Evolutionary conservation across 2,797 vertebrate genomes (phyloP).

Genomic region (Lepus oiostolus): DNA sequence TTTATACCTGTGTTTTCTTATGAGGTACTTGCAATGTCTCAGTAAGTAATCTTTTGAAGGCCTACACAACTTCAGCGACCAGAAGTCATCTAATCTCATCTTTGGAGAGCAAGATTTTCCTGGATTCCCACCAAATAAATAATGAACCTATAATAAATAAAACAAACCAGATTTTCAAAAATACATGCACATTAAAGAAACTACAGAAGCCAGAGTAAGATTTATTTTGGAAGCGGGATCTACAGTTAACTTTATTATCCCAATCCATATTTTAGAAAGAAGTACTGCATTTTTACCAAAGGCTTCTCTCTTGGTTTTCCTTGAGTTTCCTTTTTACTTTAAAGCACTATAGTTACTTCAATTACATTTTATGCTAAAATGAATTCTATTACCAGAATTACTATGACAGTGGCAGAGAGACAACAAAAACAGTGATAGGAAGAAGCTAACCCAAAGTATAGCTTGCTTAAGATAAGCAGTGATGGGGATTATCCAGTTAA

Average conservation of each 20-base stretch:
- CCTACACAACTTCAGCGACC: slow-evolving; percentile 98
- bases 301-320: slow-evolving; percentile 34
- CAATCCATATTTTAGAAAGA: not conserved
- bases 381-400: not conserved
- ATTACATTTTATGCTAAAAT: slow-evolving; percentile 27
- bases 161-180: slow-evolving; percentile 58
- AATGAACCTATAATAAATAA: slow-evolving; percentile 93
- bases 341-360: slow-evolving; percentile 32
- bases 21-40: slow-evolving; percentile 99
- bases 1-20: slow-evolving; percentile 97
- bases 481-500: slow-evolving; percentile 3
- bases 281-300: slow-evolving; percentile 56
- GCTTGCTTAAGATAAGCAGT: slow-evolving; percentile 33
- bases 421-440: slow-evolving; percentile 41
- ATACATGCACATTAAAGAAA: slow-evolving; percentile 40
- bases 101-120: slow-evolving; percentile 99
- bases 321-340: slow-evolving; percentile 60
- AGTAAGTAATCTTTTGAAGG: slow-evolving; percentile 99
- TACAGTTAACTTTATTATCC: slow-evolving; percentile 22
- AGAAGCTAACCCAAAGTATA: slow-evolving; percentile 19
- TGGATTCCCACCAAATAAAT: slow-evolving; percentile 99
- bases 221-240: not conserved
- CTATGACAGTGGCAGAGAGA: not conserved
- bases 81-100: slow-evolving; percentile 99
- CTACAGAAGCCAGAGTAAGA: not conserved